phyloP scores from a whole-genome alignment of 2,113 vertebrate species.

The Acanthochromis polyacanthus region DNA sequence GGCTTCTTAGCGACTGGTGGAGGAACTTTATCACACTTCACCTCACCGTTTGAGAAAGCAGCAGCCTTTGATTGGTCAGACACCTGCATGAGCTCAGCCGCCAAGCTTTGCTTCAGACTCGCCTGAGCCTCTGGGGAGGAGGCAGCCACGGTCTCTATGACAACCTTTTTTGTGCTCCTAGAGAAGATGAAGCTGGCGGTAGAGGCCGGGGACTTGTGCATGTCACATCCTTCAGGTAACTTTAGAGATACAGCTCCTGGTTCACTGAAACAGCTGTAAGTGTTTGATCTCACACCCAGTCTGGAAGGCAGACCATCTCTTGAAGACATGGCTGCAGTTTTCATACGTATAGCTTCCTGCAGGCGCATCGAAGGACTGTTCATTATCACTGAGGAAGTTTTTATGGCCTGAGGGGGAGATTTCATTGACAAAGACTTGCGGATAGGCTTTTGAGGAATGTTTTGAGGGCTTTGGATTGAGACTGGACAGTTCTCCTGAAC shows the following conservation, averaged over 20 bases:
- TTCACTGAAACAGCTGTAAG: constrained; percentile 42
- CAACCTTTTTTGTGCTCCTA: constrained; percentile 90
- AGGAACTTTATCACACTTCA: constrained; percentile 88
- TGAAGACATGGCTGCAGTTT: constrained; percentile 87
- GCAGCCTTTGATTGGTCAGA: constrained; percentile 83
- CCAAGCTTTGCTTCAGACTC: constrained; percentile 88
- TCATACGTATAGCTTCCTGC: constrained; percentile 90
- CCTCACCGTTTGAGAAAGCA: constrained; percentile 61
- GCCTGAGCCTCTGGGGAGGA: constrained; percentile 86
- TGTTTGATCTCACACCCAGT: constrained; percentile 54
- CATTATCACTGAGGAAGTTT: constrained; percentile 62
- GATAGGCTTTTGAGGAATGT: constrained; percentile 91
- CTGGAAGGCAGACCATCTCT: constrained; percentile 66
- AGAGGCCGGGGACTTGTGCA: constrained; percentile 88
- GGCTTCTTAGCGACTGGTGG: constrained; percentile 97
- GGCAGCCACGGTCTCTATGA: constrained; percentile 86
- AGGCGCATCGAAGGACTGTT: constrained; percentile 83
- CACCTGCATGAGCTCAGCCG: constrained; percentile 89
- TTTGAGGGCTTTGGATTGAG: constrained; percentile 60
- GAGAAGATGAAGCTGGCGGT: constrained; percentile 97
- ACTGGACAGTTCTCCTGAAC: constrained; percentile 44
- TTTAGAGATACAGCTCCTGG: constrained; percentile 53
- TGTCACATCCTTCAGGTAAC: constrained; percentile 74
- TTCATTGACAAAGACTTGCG: constrained; percentile 90
- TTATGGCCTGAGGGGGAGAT: constrained; percentile 73